Percentiles rank a stretch among this genome's conserved stretches.
phyloP scores from a whole-genome alignment of 2,797 vertebrate genomes.

The Odontamblyopus rebecca region DNA sequence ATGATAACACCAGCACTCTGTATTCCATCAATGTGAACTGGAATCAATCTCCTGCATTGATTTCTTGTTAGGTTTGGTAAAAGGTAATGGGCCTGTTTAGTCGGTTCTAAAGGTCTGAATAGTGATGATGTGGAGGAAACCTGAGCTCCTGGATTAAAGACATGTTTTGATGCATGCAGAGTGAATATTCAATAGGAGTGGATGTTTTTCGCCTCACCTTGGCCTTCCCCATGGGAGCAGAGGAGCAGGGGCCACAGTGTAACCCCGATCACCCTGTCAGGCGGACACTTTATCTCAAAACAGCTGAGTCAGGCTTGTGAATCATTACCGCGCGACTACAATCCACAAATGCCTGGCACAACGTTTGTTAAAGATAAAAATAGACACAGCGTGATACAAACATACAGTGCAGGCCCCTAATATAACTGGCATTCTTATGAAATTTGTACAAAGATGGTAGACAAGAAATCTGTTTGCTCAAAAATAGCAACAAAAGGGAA shows the following conservation, averaged over 20 bases:
- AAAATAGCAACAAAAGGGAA: not conserved
- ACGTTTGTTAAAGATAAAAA: slow-evolving; percentile 19
- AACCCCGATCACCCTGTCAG: slow-evolving; percentile 50
- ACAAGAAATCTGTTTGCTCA: not conserved
- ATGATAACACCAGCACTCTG: not conserved
- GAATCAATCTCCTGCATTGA: slow-evolving; percentile 29
- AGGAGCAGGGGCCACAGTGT: slow-evolving; percentile 53
- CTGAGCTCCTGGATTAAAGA: slow-evolving; percentile 23
- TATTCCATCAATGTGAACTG: not conserved
- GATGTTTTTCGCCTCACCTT: slow-evolving; percentile 68
- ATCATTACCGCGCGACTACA: slow-evolving; percentile 37
- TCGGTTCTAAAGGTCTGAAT: slow-evolving; percentile 14
- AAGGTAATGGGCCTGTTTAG: not conserved
- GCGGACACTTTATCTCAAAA: slow-evolving; percentile 39
- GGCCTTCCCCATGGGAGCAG: slow-evolving; percentile 42
- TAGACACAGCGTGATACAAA: slow-evolving; percentile 1
- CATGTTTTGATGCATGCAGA: slow-evolving; percentile 26
- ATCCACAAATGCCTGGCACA: slow-evolving; percentile 20
- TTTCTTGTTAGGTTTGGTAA: slow-evolving; percentile 6
- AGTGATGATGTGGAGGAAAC: slow-evolving; percentile 16
- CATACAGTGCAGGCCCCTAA: not conserved
- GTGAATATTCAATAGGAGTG: slow-evolving; percentile 32
- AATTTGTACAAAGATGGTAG: not conserved
- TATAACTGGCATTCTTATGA: not conserved
- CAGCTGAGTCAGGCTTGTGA: slow-evolving; percentile 62